Base-by-base conservation (phyloP, 2,113 vertebrate species). In the Cygnus atratus region DNA sequence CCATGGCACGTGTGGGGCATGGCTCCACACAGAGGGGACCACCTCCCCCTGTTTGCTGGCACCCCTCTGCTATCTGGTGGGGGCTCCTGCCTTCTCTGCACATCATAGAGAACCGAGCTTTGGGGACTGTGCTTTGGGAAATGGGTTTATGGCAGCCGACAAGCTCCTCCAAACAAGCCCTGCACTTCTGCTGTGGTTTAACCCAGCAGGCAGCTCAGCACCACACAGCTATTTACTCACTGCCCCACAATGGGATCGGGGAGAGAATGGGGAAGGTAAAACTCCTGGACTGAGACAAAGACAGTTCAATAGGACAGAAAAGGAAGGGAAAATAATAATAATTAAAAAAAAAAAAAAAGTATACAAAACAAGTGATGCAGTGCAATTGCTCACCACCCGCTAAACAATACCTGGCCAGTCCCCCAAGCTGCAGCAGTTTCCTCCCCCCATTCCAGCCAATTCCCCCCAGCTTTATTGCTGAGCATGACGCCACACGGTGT, bases 21-120 rank as follows among this genome's bases (percentile, higher is more conserved):
- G 9, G 41, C 10, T 93, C 24, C 4, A 4, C 0, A 3, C 8
- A 63, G 48, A 15, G 10, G 8, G 7, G 11, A 52, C 15, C 28
- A 43, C n/a, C 13, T 58, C 46, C 21, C 13, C 41, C 18, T 13
- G n/a, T 35, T 73, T 68, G 50, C 48, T 59, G 39, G 21, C 16
- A 37, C 13, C 5, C 7, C 12, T 41, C 18, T 72, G 39, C 66
- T 71, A 10, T 8, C 6, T 0, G 0, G 7, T 1, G 1, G 18
- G 10, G 24, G 3, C 33, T 71, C 31, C 57, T 75, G n/a, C 17
- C 46, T 90, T 24, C n/a, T 71, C 37, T 75, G 13, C 24, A 59
- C 31, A 2, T 66, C 17, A 21, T 0, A 55, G 11, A 6, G 17
- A 22, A 87, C 20, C 5, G 22, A 37, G 13, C 35, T n/a, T 48